Base-by-base conservation (phyloP, 2,113 vertebrate species). In the Fregetta grallaria region DNA sequence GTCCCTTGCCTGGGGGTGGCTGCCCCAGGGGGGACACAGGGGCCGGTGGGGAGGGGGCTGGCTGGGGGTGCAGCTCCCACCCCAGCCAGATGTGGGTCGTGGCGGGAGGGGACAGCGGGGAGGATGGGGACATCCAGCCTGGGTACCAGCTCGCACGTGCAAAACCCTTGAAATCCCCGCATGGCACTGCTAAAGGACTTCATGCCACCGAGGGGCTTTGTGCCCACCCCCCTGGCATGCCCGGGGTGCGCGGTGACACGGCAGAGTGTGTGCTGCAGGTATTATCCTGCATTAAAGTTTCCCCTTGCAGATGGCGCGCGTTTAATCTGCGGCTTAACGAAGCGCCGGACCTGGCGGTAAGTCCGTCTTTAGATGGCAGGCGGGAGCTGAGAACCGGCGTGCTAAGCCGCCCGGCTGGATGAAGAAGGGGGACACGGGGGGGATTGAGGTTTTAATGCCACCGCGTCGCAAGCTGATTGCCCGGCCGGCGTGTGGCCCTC, bases 311-410 rank as follows among this genome's bases (percentile, higher is more conserved):
- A 96, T 97, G 98, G 97, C n/a, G 91, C 19, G 32, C 5, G 15
- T 74, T 97, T 96, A 96, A 96, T 97, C 94, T 50, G 86, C 23
- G 52, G 96, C 96, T 97, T 95, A 94, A 58, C 20, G 90, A 92
- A 95, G 95, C 90, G 22, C 81, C 15, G 84, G 88, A 58, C 82
- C 93, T 82, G 86, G 94, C 49, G 20, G 79, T 90, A 85, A 96
- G 87, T 82, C 97, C 13, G 94, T 92, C 97, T 97, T 96, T 97
- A 92, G 96, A 91, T 96, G 95, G 96, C 96, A 93, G 96, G 94
- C 5, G 8, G 95, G 95, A 95, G 95, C 95, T 11, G 85, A 89
- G 95, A 95, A 94, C 87, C 58, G 66, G 82, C 53, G 27, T 6
- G 36, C 91, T 96, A 77, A 96, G 96, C 95, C 11, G 34, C 74